These are phyloP conservation scores for Eueremaeus valkanovi DNA, from an alignment of 2,888 invertebrate species.

Conservation along the genomic window DNA sequence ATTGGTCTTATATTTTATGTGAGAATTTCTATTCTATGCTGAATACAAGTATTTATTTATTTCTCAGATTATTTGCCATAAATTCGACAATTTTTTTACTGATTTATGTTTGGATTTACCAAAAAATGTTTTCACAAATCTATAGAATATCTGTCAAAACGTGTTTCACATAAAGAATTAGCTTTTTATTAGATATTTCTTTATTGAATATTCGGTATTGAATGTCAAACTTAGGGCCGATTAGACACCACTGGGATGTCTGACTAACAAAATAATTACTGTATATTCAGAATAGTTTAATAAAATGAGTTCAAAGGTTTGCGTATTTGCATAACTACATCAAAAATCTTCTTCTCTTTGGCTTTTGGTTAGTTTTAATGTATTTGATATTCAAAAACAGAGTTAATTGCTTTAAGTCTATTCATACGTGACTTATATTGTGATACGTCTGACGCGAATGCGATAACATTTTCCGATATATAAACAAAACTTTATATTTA, in stretches of 20 bases:
- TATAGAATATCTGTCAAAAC: neutral
- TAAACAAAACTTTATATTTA: neutral
- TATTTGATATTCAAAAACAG: neutral
- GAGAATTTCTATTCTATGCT: too few species aligned
- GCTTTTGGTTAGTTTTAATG: neutral
- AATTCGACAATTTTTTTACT: too few species aligned
- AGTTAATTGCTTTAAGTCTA: neutral
- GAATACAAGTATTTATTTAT: too few species aligned
- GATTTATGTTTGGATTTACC: neutral
- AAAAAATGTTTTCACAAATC: neutral
- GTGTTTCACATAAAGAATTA: neutral
- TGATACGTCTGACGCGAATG: neutral
- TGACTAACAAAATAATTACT: neutral
- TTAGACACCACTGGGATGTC: neutral
- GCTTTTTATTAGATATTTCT: neutral
- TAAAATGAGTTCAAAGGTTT: neutral
- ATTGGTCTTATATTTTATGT: too few species aligned
- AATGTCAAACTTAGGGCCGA: neutral
- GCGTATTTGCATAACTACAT: neutral
- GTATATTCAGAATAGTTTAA: neutral
- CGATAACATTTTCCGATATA: neutral
- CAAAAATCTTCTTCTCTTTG: neutral
- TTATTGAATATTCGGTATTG: neutral
- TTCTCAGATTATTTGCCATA: too few species aligned
- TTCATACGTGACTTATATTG: conserved; percentile 1